Evolutionary conservation across 2,888 invertebrate genomes (phyloP), one percentile per base, ranked within the genome.

Genomic region (Ophonus ardosiacus): DNA sequence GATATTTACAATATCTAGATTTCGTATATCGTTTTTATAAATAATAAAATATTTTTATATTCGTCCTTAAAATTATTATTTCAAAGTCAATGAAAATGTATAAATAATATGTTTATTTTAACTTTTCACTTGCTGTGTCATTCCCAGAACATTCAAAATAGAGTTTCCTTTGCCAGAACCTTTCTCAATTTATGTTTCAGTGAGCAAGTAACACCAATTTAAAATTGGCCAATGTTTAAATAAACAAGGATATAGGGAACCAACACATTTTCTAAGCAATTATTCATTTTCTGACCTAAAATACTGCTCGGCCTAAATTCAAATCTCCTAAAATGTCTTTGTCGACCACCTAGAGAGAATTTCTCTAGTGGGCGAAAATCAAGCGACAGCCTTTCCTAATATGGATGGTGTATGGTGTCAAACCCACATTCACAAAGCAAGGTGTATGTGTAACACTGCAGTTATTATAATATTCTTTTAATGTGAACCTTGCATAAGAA

Each of bases 341-440:
- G 8, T 59, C 7, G 59, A 59, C 59, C 59, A 59, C 59, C 59
- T 7, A 15, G 59, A 15, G 8, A 59, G 59, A 59, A 59, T 56
- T 56, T 56, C 56, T 56, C 56, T 13, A 21, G 65, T 65, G 65
- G 65, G 65, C 65, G 21, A 7, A 6, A n/a, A 10, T 24, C 21
- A 24, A 65, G n/a, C 13, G 31, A 65, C 65, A 31, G 8, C 65
- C 24, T 65, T 65, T 65, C 65, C 65, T 24, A 65, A 65, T 65
- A 65, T 24, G 65, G 65, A 24, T n/a, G 31, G 24, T 65, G 65
- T 31, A 31, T 8, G n/a, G 24, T 21, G 65, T 65, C 24, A 13
- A 18, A 5, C 65, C 65, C 65, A 21, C 65, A 65, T 24, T 24
- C 13, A 59, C 56, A 59, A 18, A 59, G 59, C 59, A 59, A 15